A percentile compares a stretch with the other conserved stretches of the same genome.
Evolutionary conservation across 1,140 invertebrate genomes (phyloP).

Genomic region (Asbolus verrucosus): DNA sequence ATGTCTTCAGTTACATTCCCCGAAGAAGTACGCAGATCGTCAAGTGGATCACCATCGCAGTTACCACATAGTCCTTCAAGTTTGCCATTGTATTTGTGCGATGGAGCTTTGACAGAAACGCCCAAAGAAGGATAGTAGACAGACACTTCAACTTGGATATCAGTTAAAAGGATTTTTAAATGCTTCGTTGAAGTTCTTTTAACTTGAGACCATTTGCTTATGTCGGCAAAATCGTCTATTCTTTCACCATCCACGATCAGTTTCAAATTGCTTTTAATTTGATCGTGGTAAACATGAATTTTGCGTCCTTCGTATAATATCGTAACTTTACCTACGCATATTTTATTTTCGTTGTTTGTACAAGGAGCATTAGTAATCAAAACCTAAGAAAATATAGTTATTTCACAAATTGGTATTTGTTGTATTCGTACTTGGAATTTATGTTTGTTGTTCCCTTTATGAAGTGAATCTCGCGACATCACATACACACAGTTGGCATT

Average conservation of each 20-base stretch:
- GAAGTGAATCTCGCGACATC: constrained; percentile 72
- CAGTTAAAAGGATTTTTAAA: constrained; percentile 64
- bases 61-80: constrained; percentile 85
- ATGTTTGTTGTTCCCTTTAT: constrained; percentile 66
- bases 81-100: constrained; percentile 76
- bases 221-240: constrained; percentile 61
- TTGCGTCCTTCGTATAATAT: constrained; percentile 75
- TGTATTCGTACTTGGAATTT: constrained; percentile 71
- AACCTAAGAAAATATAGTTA: constrained; percentile 65
- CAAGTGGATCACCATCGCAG: constrained; percentile 76
- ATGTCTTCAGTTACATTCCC: constrained; percentile 65
- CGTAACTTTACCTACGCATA: constrained; percentile 74
- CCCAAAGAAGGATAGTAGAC: constrained; percentile 62
- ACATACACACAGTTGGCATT: constrained; percentile 85
- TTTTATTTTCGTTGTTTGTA: constrained; percentile 60
- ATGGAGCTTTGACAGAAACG: constrained; percentile 73
- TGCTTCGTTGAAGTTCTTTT: constrained; percentile 62
- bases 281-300: constrained; percentile 56
- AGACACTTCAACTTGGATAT: constrained; percentile 66
- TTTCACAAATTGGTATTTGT: neutral
- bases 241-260: constrained; percentile 62
- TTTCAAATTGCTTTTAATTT: constrained; percentile 56
- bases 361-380: constrained; percentile 75
- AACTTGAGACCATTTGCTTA: constrained; percentile 64
- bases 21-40: constrained; percentile 73